These are phyloP conservation scores for Dreissena polymorpha DNA, from an alignment of 1,140 invertebrate genomes.

Conservation along the genomic window DNA sequence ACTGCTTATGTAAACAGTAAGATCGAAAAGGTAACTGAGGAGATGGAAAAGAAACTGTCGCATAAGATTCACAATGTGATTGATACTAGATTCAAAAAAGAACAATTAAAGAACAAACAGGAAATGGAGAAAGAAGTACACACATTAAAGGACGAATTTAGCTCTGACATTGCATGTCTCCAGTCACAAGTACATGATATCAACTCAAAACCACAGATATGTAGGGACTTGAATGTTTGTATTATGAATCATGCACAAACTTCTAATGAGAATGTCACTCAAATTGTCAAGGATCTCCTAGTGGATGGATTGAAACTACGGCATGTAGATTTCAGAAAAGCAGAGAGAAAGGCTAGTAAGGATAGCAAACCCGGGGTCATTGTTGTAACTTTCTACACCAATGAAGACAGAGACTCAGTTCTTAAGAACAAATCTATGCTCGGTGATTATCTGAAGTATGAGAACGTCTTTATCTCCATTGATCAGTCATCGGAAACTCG, in stretches of 20 bases:
- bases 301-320: conserved; percentile 25
- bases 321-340: not conserved
- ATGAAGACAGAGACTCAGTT: not conserved
- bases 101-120: no score
- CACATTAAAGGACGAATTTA: not conserved
- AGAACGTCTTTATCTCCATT: not conserved
- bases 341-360: conserved; percentile 8
- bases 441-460: not conserved
- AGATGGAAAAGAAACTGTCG: no score
- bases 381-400: not conserved
- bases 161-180: conserved; percentile 6
- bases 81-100: no score
- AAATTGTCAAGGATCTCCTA: conserved; percentile 22
- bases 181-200: conserved; percentile 12
- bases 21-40: no score
- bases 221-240: not conserved
- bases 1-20: no score
- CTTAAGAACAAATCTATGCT: conserved; percentile 6
- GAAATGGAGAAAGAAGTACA: no score
- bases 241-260: conserved; percentile 25
- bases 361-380: conserved; percentile 26
- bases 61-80: no score
- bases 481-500: conserved; percentile 10
- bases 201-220: no score
- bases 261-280: conserved; percentile 18